Percentiles rank a stretch among this genome's conserved stretches.
Evolutionary conservation across 2,797 vertebrate species (phyloP).

Genomic region (Labeo calbasu): DNA sequence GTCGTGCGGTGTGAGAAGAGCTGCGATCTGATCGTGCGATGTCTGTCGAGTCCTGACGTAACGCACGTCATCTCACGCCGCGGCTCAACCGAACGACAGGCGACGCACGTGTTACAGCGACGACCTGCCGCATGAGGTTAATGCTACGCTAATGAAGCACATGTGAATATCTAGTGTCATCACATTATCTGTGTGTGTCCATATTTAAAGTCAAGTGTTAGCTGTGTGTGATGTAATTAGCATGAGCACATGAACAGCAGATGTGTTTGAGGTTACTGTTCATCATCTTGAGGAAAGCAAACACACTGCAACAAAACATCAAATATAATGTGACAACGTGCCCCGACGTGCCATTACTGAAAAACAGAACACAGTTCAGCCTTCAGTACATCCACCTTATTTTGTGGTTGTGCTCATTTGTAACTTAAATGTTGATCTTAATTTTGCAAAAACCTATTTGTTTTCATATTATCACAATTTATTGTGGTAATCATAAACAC

Average conservation of each 20-base stretch:
- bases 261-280: background rate
- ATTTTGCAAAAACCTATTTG: background rate
- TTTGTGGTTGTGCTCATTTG: background rate
- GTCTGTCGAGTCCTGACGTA: too few relatives aligned
- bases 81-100: background rate
- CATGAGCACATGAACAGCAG: background rate
- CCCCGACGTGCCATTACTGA: background rate
- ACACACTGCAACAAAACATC: background rate
- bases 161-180: background rate
- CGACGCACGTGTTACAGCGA: too few relatives aligned
- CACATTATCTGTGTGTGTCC: background rate
- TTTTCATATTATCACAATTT: background rate
- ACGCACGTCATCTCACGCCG: too few relatives aligned
- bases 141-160: background rate
- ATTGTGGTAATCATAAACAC: background rate
- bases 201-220: slow-evolving; percentile 6
- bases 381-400: background rate
- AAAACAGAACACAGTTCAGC: background rate
- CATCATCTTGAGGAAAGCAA: too few relatives aligned
- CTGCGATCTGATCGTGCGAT: too few relatives aligned
- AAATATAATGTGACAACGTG: background rate
- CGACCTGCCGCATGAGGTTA: background rate
- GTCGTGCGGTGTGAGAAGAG: too few relatives aligned
- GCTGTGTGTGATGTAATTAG: background rate
- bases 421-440: too few relatives aligned